Evolutionary conservation across 2,888 invertebrate species (phyloP), one percentile per base, ranked within the genome.

Genomic region (Lottia gigantea): DNA sequence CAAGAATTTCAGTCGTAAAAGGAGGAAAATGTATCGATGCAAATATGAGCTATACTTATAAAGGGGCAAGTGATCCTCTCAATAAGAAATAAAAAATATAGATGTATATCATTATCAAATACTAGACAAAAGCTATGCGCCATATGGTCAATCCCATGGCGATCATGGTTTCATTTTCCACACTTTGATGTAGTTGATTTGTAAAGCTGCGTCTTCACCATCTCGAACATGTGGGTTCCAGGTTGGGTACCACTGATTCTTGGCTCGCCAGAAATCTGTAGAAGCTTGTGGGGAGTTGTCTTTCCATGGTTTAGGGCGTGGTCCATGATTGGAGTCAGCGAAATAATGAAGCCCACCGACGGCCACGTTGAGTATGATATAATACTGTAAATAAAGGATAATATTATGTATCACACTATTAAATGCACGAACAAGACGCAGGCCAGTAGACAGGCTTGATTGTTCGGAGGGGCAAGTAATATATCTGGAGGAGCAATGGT

Each of bases 341-440:
- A 90, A 93, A 25, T 92, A 92, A 71, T 74, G 73, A 0, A 92
- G 91, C 3, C 95, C 95, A 0, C 94, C 95, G 64, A 94, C 93
- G 47, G 93, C 92, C 16, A 95, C 89, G 0, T 94, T 95, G 47
- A 95, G 81, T 0, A 92, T 91, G 26, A 95, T 87, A 86, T 93
- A 55, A 55, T 19, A 55, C 55, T 55, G 55, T 11, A 55, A 19
- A 55, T 15, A 31, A 31, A 31, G 2, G 31, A 31, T 6, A 31
- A 31, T 31, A 31, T n/a, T n/a, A n/a, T n/a, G n/a, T n/a, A n/a
- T n/a, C n/a, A n/a, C n/a, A n/a, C n/a, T n/a, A n/a, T n/a, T n/a
- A n/a, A n/a, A n/a, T n/a, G n/a, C n/a, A n/a, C n/a, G n/a, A n/a
- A n/a, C n/a, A n/a, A n/a, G n/a, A n/a, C n/a, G n/a, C n/a, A n/a